Percentiles rank a stretch among this genome's conserved stretches.
Evolutionary conservation across 2,113 vertebrate species (phyloP).

Genomic region (Pluvianellus socialis): DNA sequence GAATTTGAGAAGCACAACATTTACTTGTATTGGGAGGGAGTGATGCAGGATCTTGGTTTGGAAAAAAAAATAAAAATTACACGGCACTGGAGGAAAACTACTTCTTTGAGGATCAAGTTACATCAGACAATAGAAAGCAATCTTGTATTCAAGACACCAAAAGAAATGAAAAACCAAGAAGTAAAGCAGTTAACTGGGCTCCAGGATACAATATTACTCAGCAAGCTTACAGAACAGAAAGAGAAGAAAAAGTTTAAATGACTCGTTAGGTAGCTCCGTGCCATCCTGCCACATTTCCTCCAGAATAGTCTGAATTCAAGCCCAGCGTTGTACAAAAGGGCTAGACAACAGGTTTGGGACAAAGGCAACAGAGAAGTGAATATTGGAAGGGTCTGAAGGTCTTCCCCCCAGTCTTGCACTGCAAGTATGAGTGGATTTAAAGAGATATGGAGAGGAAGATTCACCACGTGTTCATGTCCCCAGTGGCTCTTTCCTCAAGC

Average conservation of each 20-base stretch:
- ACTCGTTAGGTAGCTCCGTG: background rate
- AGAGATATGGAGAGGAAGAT: background rate
- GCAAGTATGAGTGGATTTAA: background rate
- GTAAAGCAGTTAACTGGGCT: background rate
- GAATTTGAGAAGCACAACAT: background rate
- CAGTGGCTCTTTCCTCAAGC: background rate
- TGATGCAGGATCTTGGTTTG: rapidly evolving
- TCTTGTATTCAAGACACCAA: background rate
- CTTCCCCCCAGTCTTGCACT: rapidly evolving
- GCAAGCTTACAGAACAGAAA: background rate
- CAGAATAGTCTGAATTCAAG: rapidly evolving
- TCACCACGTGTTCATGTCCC: background rate
- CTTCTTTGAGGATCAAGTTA: background rate
- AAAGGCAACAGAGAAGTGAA: background rate
- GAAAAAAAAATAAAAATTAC: background rate
- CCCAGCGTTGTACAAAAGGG: rapidly evolving
- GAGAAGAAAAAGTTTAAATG: background rate
- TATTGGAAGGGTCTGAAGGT: background rate
- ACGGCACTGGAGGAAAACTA: background rate
- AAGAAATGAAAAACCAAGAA: background rate
- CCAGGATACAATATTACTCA: background rate
- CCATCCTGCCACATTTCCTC: background rate
- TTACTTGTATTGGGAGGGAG: background rate
- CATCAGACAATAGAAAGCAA: background rate
- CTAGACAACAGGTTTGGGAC: background rate